Percentiles rank a stretch among this genome's conserved stretches.
Conservation (phyloP, 2,113 vertebrate genomes). For the Marmota monax region DNA sequence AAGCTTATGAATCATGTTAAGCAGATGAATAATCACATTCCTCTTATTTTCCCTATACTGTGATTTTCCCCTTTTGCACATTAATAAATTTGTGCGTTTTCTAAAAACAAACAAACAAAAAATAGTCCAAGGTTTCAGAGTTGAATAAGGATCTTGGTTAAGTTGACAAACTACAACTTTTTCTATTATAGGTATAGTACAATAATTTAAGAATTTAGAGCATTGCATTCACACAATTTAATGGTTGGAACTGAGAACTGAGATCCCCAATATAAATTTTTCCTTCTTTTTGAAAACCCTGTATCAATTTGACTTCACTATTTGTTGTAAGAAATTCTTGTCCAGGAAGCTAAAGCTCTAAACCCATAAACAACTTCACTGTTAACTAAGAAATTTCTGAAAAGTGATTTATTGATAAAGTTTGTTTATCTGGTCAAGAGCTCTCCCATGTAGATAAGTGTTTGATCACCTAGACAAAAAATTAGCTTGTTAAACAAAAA, state of each 20-base stretch:
- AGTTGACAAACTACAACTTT: background rate
- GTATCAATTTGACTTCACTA: conserved; percentile 10
- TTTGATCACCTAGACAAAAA: background rate
- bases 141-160: conserved; percentile 49
- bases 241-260: background rate
- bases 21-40: background rate
- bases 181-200: background rate
- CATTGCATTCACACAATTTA: background rate
- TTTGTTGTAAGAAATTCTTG: conserved; percentile 54
- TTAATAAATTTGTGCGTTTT: background rate
- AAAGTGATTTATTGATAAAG: background rate
- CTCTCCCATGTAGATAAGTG: conserved; percentile 37
- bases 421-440: conserved; percentile 11
- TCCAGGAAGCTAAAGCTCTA: conserved; percentile 25
- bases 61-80: background rate
- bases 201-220: conserved; percentile 41
- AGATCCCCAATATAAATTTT: background rate
- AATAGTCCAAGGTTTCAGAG: background rate
- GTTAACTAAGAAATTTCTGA: conserved; percentile 28
- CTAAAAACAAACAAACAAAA: background rate
- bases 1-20: background rate
- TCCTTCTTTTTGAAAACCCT: background rate
- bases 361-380: conserved; percentile 10
- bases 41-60: background rate
- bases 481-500: background rate